phyloP scores from a whole-genome alignment of 2,888 invertebrate species.

The Melanotus villosus region DNA sequence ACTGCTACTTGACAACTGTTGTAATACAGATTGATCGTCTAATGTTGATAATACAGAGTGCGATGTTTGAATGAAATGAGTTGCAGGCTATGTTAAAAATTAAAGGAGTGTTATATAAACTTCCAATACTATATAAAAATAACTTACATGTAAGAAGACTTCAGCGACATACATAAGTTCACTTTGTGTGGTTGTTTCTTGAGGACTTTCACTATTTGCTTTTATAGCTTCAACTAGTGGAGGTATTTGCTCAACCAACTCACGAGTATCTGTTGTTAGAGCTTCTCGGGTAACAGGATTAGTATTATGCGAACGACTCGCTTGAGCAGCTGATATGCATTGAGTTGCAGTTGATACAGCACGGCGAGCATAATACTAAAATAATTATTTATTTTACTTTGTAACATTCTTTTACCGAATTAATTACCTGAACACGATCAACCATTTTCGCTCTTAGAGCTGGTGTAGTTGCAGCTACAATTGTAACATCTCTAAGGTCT shows the following conservation, averaged over 20 bases:
- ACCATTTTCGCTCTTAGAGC: conserved; percentile 82
- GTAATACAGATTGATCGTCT: conserved; percentile 81
- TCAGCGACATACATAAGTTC: conserved; percentile 87
- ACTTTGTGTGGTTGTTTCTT: conserved; percentile 82
- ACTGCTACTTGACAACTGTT: conserved; percentile 80
- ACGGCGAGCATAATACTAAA: conserved; percentile 84
- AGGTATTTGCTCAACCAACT: conserved; percentile 85
- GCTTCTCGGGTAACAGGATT: conserved; percentile 80
- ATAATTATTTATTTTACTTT: too few relatives aligned
- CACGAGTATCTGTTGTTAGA: conserved; percentile 80
- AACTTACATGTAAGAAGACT: conserved; percentile 82
- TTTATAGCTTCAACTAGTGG: conserved; percentile 85
- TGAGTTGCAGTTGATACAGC: conserved; percentile 93
- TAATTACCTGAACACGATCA: conserved; percentile 67
- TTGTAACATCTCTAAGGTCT: conserved; percentile 91
- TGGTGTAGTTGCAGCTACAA: conserved; percentile 85
- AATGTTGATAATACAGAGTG: conserved; percentile 89
- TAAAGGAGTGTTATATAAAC: background rate
- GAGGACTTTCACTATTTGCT: conserved; percentile 77
- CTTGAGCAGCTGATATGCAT: conserved; percentile 90
- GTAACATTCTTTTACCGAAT: too few relatives aligned
- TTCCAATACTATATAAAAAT: background rate
- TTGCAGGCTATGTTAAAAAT: conserved; percentile 72
- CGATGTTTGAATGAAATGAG: conserved; percentile 82
- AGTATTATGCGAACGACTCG: conserved; percentile 82